These are phyloP conservation scores for Choloepus didactylus DNA, from an alignment of 2,797 vertebrate species.

Conservation along the genomic window DNA sequence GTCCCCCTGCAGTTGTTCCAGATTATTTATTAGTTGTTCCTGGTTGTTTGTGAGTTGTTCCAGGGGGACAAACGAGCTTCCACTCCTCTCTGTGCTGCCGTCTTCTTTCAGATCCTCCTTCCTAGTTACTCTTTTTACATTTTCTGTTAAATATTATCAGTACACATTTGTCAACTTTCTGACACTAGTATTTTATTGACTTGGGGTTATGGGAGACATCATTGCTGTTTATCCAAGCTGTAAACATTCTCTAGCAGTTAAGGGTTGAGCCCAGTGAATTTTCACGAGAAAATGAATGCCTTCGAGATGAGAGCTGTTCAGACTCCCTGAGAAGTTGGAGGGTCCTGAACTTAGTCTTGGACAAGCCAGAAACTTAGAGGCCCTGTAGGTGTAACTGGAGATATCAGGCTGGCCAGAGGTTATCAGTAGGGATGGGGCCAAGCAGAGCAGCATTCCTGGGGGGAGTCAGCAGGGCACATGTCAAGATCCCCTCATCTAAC, in stretches of 20 bases:
- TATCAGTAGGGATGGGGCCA: background rate
- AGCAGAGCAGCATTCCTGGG: background rate
- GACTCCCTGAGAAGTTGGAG: background rate
- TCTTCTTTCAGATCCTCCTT: no score
- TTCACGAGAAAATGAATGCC: background rate
- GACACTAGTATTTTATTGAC: background rate
- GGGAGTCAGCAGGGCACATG: background rate
- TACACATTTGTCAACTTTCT: background rate
- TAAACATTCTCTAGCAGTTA: background rate
- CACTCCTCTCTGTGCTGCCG: no score
- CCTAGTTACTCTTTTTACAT: no score
- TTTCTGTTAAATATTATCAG: background rate
- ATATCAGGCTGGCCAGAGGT: background rate
- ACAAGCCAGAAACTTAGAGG: background rate
- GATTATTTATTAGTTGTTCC: no score
- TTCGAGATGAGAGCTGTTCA: background rate
- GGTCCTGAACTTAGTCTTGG: background rate
- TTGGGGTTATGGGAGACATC: background rate
- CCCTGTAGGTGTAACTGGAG: background rate
- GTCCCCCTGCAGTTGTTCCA: no score
- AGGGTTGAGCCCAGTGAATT: background rate
- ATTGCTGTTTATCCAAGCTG: background rate
- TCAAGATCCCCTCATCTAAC: no score
- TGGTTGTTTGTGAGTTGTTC: no score
- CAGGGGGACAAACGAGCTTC: no score